Conservation (phyloP, 2,797 vertebrate genomes). For the Harpagifer antarcticus region DNA sequence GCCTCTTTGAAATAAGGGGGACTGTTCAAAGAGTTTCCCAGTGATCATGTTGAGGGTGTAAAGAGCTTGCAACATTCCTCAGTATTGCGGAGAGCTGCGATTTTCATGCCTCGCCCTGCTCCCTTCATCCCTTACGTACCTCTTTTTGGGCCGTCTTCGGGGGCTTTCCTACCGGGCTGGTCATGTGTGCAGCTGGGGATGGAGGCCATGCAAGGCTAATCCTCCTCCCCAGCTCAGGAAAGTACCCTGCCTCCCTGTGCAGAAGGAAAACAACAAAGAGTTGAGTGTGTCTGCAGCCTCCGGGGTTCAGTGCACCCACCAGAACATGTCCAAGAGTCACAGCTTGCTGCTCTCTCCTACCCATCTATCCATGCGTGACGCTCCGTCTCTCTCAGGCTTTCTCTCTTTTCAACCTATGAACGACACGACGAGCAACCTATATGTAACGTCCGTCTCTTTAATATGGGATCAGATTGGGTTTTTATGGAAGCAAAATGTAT, state of each 20-base stretch:
- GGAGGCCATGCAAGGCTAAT: conserved; percentile 84
- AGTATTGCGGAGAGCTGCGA: conserved; percentile 61
- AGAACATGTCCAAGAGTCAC: conserved; percentile 86
- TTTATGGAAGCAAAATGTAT: conserved; percentile 18
- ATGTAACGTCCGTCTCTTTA: conserved; percentile 15
- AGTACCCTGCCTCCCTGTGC: conserved; percentile 84
- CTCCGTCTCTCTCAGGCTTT: conserved; percentile 53
- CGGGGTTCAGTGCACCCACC: conserved; percentile 84
- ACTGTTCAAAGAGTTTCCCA: conserved; percentile 42
- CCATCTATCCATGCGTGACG: conserved; percentile 77
- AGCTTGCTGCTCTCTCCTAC: conserved; percentile 81
- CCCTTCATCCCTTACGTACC: conserved; percentile 57
- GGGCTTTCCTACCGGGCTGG: conserved; percentile 81
- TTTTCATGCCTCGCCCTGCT: conserved; percentile 64
- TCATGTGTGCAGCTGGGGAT: conserved; percentile 87
- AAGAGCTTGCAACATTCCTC: conserved; percentile 70
- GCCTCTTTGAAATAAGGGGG: conserved; percentile 25
- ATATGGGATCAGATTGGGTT: conserved; percentile 32
- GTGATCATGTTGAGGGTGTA: conserved; percentile 68
- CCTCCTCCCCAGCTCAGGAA: conserved; percentile 82
- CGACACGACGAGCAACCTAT: conserved; percentile 45
- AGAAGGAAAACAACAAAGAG: conserved; percentile 87
- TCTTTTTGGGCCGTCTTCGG: conserved; percentile 76
- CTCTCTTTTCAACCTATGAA: conserved; percentile 58
- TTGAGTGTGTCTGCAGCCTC: conserved; percentile 86